Percentiles rank a stretch among this genome's conserved stretches.
Evolutionary conservation across 2,888 invertebrate species (phyloP).

Genomic region (Spialia ferax): DNA sequence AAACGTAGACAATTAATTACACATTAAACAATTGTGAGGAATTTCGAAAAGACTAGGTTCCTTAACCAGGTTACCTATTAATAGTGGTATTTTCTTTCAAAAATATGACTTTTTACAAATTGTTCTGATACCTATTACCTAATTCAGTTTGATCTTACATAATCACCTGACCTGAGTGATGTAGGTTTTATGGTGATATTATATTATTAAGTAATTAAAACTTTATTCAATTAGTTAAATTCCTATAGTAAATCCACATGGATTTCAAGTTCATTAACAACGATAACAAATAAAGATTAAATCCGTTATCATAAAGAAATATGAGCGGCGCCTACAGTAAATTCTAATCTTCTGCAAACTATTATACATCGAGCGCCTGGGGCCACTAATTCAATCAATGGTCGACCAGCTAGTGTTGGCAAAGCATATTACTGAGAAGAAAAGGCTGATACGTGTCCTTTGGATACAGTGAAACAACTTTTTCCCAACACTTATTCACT

Average conservation of each 20-base stretch:
- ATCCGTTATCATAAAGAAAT: slow-evolving; percentile 51
- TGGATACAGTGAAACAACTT: neutral
- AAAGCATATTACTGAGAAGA: neutral
- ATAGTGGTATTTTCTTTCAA: too few species aligned
- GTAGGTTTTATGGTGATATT: too few species aligned
- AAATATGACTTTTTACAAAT: too few species aligned
- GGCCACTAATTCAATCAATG: slow-evolving; percentile 85
- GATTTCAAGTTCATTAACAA: slow-evolving; percentile 5
- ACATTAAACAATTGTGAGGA: too few species aligned
- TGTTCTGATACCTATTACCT: too few species aligned
- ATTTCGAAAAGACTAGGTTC: too few species aligned
- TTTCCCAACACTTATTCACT: neutral
- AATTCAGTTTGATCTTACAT: too few species aligned
- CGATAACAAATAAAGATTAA: slow-evolving; percentile 6
- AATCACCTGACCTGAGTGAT: too few species aligned
- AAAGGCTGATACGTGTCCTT: neutral
- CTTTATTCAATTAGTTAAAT: neutral
- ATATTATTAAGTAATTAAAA: too few species aligned
- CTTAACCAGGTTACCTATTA: too few species aligned
- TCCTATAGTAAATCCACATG: neutral
- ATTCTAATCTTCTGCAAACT: slow-evolving; percentile 69
- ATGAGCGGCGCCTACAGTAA: slow-evolving; percentile 63
- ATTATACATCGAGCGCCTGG: slow-evolving; percentile 71
- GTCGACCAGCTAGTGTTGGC: slow-evolving; percentile 48
- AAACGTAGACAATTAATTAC: too few species aligned